Base-by-base conservation (phyloP, 1,140 invertebrate species). In the Paraescarpia echinospica region DNA sequence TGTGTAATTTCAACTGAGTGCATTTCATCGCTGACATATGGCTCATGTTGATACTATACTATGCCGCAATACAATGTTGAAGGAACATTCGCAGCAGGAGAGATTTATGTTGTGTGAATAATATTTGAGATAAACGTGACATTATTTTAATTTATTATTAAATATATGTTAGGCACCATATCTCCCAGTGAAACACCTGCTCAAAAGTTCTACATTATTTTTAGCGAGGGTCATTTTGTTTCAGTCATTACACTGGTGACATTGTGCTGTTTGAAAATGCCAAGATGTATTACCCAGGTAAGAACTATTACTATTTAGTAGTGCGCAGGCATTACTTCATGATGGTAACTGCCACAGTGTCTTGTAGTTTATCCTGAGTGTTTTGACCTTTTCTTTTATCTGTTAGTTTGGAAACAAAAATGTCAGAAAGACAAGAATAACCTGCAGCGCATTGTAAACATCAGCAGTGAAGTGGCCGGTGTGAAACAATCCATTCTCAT, bases 271-370 rank as follows among this genome's bases (percentile, higher is more conserved):
- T 96, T 92, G 95, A 95, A 93, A 95, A 95, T 93, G 93, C 93
- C 35, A 96, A 95, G 92, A 93, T 94, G 31, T 94, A 95, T 92
- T 95, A 96, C 93, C 95, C 95, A 93, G 94, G 95, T 96, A 94
- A 95, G 95, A 41, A 12, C 41, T 41, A 41, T 12, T 4, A 41
- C 41, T n/a, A 90, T 90, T 14, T 33, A 77, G 59, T 77, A 77
- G 12, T 41, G 41, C 12, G 12, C 41, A 41, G 41, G 41, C 12
- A 12, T 41, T 41, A 41, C 12, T 41, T 41, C 12, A 41, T 12
- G 12, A 12, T 41, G 41, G 41, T 41, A 41, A 41, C 41, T 6
- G 41, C 12, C 4, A n/a, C n/a, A n/a, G n/a, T n/a, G n/a, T n/a
- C n/a, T n/a, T n/a, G n/a, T n/a, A n/a, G n/a, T n/a, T n/a, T n/a